Evolutionary conservation across 2,888 invertebrate species (phyloP), one percentile per base, ranked within the genome.

Genomic region (Parnassius glacialis): DNA sequence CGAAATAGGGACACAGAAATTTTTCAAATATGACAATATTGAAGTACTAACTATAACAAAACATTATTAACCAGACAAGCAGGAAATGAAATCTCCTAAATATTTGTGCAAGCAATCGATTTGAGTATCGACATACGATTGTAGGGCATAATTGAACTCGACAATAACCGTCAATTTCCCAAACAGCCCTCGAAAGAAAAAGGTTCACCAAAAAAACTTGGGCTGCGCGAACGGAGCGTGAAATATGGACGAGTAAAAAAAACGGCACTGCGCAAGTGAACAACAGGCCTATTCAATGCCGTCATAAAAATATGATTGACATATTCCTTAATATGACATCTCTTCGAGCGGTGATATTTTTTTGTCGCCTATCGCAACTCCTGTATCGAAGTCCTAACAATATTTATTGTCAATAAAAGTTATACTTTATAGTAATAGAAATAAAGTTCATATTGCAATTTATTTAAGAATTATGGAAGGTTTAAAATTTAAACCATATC

Each of bases 271-370:
- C 88, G 86, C 88, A 89, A 90, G 87, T 86, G 87, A 88, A 87
- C 88, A 88, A 84, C 82, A 70, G 78, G 54, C 74, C 78, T 80
- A 84, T 84, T 87, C 78, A 88, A 85, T 84, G 78, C 85, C 80
- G 54, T 89, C 88, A 90, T 90, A 90, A 89, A 90, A 91, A 88
- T 90, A 90, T 91, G 90, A 91, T 91, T 90, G 91, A 90, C 91
- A 88, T 88, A 84, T 91, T 91, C 84, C 84, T 89, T 91, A 91
- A 91, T 90, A 90, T 91, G 91, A 91, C 91, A 91, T 90, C 84
- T 87, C 84, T 85, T 84, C 77, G 83, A 77, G 83, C 90, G 87
- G 89, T 90, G 91, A 90, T 91, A 45, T 90, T 91, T 91, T 91
- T 90, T 90, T 90, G 89, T 89, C 90, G 84, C 85, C 76, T 73